Base-by-base conservation (phyloP, 2,113 vertebrate genomes). In the Oxyruncus cristatus region DNA sequence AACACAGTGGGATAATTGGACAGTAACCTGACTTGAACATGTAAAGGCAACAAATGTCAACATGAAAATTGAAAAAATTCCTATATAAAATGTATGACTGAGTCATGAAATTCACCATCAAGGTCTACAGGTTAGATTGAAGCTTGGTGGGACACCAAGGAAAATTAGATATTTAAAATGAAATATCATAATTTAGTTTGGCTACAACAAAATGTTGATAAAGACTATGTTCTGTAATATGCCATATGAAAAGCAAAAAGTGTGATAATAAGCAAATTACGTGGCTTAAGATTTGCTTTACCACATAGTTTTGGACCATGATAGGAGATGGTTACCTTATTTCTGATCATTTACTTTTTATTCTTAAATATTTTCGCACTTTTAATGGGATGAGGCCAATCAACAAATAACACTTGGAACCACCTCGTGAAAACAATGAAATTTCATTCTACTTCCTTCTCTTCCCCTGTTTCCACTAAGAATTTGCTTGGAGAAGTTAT, bases 381-480 rank as follows among this genome's bases (percentile, higher is more conserved):
- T 89, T 35, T 41, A 71, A 26, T 19, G 8, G 5, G 13, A 80
- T 10, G 8, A 59, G 13, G 11, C 3, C 8, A 56, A 52, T 55
- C 67, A 74, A 53, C 11, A 80, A 70, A 56, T 37, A 53, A 6
- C 3, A 24, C 75, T 59, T 78, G 37, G 33, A 78, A 47, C 6
- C 26, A 32, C 23, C 37, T 13, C 26, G 14, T 58, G 32, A 91
- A 92, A 94, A 5, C 14, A 78, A 53, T 30, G 13, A 61, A 6
- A 53, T 59, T 86, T 86, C 21, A 33, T 85, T 55, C 16, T 50
- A 12, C 7, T 2, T 50, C 11, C 4, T 5, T 68, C 30, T 68
- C 2, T 7, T 59, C 3, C 35, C 1, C 0, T 12, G 3, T 2
- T 5, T 61, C 23, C 28, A 37, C 22, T 49, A 63, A 30, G 16